Evolutionary conservation across 2,113 vertebrate species (phyloP).

Genomic region (Smithornis capensis): DNA sequence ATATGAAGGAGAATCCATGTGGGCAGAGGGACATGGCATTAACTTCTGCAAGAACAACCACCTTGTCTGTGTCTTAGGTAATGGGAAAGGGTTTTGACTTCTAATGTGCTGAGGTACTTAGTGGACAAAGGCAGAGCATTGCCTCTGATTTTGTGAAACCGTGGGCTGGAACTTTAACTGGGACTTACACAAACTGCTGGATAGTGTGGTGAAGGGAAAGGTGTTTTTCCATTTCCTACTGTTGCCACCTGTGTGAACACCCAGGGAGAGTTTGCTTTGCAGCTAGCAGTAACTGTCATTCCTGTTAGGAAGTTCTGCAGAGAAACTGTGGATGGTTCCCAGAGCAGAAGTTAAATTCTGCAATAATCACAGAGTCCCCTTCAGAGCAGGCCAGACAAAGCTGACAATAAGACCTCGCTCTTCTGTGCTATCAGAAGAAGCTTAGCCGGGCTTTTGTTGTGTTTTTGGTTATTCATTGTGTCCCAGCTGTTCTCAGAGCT

Average conservation of each 20-base stretch:
- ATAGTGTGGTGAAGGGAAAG: not conserved
- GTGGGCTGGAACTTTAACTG: not conserved
- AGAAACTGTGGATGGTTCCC: not conserved
- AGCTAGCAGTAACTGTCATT: not conserved
- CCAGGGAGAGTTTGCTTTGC: not conserved
- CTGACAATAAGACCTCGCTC: not conserved
- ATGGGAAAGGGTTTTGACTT: not conserved
- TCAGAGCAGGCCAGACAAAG: not conserved
- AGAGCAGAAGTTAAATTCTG: not conserved
- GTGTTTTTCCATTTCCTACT: not conserved
- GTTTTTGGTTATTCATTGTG: not conserved
- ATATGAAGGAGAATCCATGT: not conserved
- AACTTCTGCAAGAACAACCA: not conserved
- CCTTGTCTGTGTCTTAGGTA: not conserved
- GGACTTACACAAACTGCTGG: not conserved
- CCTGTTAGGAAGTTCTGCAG: not conserved
- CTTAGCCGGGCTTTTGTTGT: not conserved
- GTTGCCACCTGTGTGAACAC: fast-evolving
- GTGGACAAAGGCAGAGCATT: not conserved
- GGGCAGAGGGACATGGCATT: not conserved
- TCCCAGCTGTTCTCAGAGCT: not conserved
- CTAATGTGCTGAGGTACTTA: not conserved
- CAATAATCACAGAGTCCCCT: not conserved
- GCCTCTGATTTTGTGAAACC: not conserved
- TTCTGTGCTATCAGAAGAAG: not conserved